Evolutionary conservation across 1,140 invertebrate genomes (phyloP), one percentile per base, ranked within the genome.

Genomic region (Akabosia matsudoensis): DNA sequence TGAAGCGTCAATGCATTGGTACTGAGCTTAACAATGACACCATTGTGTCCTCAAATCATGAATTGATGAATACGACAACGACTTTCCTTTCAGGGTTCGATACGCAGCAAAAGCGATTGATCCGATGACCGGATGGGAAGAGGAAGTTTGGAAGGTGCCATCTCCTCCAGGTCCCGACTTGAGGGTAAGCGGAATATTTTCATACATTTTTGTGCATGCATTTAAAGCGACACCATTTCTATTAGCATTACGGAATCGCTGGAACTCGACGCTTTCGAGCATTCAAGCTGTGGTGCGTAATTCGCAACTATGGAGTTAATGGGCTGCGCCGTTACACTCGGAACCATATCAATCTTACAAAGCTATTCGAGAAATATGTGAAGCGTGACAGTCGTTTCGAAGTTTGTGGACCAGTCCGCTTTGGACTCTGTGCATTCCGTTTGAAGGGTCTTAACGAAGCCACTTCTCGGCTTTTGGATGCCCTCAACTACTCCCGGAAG

Each of bases 1-100:
- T 78, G 96, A 98, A 83, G 96, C 93, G 83, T 95, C 94, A 0
- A 90, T 91, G 1, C 88, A 94, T 88, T 94, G 93, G 92, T 87
- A 71, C n/a, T 45, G 37, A 7, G 7, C 7, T 45, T 18, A 18
- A 79, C 34, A 33, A 70, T 74, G 70, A 67, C 10, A 56, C 22
- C 13, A 56, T 24, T 56, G 54, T 56, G 22, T 56, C 18, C 18
- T 45, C 37, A 45, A 45, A 45, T 7, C 37, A 45, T 7, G 7
- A 45, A 45, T 45, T 10, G 7, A 45, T 45, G 18, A 45, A 10
- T 45, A 45, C 37, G 18, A n/a, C n/a, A n/a, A n/a, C n/a, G n/a
- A n/a, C n/a, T n/a, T n/a, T 45, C 18, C 18, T 16, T 2, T 31
- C 22, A 67, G 61, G 61, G 33, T 72, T 4, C 70, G 70, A 3